Conservation (phyloP, 2,797 vertebrate genomes). For the Ataeniobius toweri region DNA sequence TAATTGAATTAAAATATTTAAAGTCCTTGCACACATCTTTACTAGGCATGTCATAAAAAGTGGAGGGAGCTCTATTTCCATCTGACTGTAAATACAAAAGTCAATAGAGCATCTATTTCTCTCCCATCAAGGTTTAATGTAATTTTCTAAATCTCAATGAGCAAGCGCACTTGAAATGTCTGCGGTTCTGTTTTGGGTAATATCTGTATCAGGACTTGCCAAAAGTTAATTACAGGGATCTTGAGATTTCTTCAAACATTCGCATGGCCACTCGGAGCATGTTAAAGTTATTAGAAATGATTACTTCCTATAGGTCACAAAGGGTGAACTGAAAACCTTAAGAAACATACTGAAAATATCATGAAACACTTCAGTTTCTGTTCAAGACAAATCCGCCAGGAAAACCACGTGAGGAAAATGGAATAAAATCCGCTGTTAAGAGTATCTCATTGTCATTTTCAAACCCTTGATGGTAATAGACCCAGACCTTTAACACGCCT, state of each 20-base stretch:
- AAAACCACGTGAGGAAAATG: slow-evolving; percentile 13
- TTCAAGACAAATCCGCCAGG: slow-evolving; percentile 27
- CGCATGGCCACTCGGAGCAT: slow-evolving; percentile 10
- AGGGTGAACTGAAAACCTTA: slow-evolving; percentile 36
- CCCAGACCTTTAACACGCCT: background rate
- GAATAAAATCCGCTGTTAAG: slow-evolving; percentile 6
- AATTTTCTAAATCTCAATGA: background rate
- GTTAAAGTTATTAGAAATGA: slow-evolving; percentile 49
- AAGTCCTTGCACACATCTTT: background rate
- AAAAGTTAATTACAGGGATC: slow-evolving; percentile 2
- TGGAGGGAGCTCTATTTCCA: background rate
- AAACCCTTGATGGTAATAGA: background rate
- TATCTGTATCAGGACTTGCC: background rate
- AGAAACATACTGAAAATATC: slow-evolving; percentile 26
- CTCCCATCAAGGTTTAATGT: background rate
- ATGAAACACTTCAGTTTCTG: slow-evolving; percentile 33
- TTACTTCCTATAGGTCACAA: slow-evolving; percentile 25
- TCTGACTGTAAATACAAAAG: background rate
- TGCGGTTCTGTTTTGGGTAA: slow-evolving; percentile 6
- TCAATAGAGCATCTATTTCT: background rate
- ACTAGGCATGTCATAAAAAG: background rate
- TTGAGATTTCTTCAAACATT: slow-evolving; percentile 15
- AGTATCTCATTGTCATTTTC: slow-evolving; percentile 2
- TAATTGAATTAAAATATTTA: background rate
- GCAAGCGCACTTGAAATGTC: background rate